Conservation (phyloP, 2,888 invertebrate species). For the Adelognathus sp. region DNA sequence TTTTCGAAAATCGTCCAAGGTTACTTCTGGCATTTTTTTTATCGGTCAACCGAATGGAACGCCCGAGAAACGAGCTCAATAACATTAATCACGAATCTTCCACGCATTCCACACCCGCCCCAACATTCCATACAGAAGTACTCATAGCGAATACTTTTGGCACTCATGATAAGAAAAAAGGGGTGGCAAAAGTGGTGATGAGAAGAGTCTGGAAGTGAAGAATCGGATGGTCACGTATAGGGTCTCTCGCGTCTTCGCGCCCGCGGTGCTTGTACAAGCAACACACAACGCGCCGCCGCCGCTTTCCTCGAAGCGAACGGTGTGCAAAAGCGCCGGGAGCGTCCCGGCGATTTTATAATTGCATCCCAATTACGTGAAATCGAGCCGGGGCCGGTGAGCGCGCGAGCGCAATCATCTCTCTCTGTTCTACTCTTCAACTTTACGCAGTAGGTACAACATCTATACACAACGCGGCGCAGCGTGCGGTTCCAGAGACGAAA, state of each 20-base stretch:
- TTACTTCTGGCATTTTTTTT: too few species aligned
- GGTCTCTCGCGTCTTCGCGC: slow-evolving; percentile 55
- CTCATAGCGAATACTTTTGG: too few species aligned
- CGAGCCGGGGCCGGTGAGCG: slow-evolving; percentile 67
- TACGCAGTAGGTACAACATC: neutral
- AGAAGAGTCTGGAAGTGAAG: neutral
- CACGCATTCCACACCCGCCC: too few species aligned
- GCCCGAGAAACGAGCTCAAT: too few species aligned
- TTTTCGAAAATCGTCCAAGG: too few species aligned
- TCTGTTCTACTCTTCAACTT: neutral
- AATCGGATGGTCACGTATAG: neutral
- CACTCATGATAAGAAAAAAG: neutral
- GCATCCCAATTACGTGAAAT: slow-evolving; percentile 72
- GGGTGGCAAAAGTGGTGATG: neutral
- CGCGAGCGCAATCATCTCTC: slow-evolving; percentile 58
- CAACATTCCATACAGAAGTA: too few species aligned
- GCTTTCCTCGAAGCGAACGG: slow-evolving; percentile 65
- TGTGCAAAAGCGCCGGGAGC: slow-evolving; percentile 67
- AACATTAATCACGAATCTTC: too few species aligned
- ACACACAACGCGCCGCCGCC: too few species aligned
- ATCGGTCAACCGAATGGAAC: too few species aligned
- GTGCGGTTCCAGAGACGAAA: slow-evolving; percentile 10
- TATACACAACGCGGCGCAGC: slow-evolving; percentile 35
- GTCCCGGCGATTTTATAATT: slow-evolving; percentile 71
- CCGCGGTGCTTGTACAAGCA: slow-evolving; percentile 59